A percentile compares a stretch with the other conserved stretches of the same genome.
These are phyloP conservation scores for Lasiurus cinereus DNA, from an alignment of 2,113 vertebrate genomes.

Conservation along the genomic window DNA sequence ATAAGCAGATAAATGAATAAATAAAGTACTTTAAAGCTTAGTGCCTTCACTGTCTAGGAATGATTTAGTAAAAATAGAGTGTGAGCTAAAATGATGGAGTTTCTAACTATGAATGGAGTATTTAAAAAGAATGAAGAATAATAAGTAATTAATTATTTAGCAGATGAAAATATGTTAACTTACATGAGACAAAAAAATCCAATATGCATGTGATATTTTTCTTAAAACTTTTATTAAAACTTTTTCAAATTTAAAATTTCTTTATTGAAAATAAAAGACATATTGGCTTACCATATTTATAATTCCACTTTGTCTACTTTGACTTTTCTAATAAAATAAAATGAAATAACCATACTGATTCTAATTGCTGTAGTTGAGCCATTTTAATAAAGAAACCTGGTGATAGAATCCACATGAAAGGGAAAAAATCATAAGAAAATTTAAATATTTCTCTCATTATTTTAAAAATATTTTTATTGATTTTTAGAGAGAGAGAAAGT, in stretches of 20 bases:
- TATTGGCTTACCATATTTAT: not conserved
- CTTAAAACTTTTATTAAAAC: not conserved
- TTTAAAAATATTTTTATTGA: not conserved
- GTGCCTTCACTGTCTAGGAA: not conserved
- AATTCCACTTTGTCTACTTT: conserved; percentile 46
- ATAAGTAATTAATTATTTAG: not conserved
- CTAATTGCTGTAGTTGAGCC: conserved; percentile 49
- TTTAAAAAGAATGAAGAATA: not conserved
- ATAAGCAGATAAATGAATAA: not conserved
- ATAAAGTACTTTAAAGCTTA: not conserved
- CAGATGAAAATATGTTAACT: not conserved
- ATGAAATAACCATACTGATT: conserved; percentile 12
- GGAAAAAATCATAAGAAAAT: not conserved
- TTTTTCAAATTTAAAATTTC: conserved; percentile 15
- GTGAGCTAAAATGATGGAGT: not conserved
- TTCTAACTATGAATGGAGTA: not conserved
- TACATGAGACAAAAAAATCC: not conserved
- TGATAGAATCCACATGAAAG: conserved; percentile 6
- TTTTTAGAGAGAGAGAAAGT: no score
- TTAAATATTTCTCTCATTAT: conserved; percentile 15
- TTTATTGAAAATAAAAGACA: conserved; percentile 19
- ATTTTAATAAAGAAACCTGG: not conserved
- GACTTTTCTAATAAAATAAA: conserved; percentile 55
- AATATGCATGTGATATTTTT: not conserved
- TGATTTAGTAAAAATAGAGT: not conserved